Base-by-base conservation (phyloP, 2,797 vertebrate species). In the Halcyon badia region DNA sequence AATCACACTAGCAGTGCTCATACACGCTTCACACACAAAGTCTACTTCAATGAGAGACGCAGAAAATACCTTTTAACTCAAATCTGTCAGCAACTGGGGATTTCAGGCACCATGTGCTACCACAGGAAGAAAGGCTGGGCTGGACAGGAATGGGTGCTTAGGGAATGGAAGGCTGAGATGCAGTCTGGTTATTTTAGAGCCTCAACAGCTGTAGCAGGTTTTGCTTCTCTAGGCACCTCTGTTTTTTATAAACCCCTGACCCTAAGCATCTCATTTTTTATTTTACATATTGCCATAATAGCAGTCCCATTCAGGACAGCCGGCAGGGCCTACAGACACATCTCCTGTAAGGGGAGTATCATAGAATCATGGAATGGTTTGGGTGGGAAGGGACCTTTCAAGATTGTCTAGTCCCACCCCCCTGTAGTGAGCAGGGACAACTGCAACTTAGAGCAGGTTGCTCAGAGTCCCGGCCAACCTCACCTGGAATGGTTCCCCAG, bases 291-390 rank as follows among this genome's bases (percentile, higher is more conserved):
- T 48, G 3, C 11, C 54, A 5, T 10, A 10, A 6, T 1, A 58
- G 31, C 8, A 5, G 14, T 24, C n/a, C 31, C 17, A 0, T 4
- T 13, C 24, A 9, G n/a, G 26, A 16, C 18, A 11, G 0, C 9
- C 10, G n/a, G 28, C 56, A 73, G 73, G 42, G 22, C 25, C 48
- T 9, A 0, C 0, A 17, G 57, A 8, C 19, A 15, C 6, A 0
- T 18, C 14, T 24, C 9, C 77, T 11, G 5, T 9, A 11, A 5
- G 18, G 48, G 19, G 12, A 78, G 65, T 81, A 15, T 1, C 6
- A 10, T n/a, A 2, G 19, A 54, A 30, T 56, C 56, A 57, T 22
- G 11, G 12, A 33, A 9, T 33, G 21, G 21, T 33, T 57, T 57
- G 31, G 10, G 12, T 21, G 13, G 54, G 54, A 56, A 56, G 31